Percentiles rank a stretch among this genome's conserved stretches.
These are phyloP conservation scores for Leptosomus discolor DNA, from an alignment of 2,113 vertebrate genomes.

Conservation along the genomic window DNA sequence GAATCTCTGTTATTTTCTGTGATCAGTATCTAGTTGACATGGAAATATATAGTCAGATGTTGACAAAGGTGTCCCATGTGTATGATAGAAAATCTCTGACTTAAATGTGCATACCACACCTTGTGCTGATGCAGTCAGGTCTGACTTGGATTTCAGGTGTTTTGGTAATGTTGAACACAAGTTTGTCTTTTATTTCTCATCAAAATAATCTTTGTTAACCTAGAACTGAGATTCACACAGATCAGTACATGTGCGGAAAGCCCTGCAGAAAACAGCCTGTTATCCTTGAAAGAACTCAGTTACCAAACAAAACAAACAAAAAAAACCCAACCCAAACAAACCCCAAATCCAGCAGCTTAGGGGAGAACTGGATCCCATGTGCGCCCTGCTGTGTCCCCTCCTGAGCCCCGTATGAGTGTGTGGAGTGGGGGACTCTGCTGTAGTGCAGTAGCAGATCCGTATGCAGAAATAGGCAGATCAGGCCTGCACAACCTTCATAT, in stretches of 20 bases:
- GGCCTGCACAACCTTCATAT: not conserved
- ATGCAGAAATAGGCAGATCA: not conserved
- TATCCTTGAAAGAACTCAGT: not conserved
- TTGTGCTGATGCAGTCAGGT: not conserved
- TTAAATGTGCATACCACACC: not conserved
- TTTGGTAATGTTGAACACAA: not conserved
- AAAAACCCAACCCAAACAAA: not conserved
- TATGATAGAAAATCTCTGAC: not conserved
- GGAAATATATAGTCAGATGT: not conserved
- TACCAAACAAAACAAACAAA: not conserved
- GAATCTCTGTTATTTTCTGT: not conserved
- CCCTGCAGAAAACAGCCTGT: not conserved
- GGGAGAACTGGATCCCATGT: not conserved
- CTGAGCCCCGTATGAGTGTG: accelerated
- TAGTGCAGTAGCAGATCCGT: not conserved
- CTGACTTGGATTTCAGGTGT: not conserved
- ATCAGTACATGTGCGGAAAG: not conserved
- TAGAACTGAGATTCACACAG: not conserved
- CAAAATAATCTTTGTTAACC: not conserved
- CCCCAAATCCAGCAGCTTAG: accelerated
- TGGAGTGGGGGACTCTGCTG: not conserved
- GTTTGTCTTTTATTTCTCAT: not conserved
- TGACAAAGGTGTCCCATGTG: not conserved
- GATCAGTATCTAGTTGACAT: not conserved
- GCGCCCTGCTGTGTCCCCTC: accelerated